phyloP scores from a whole-genome alignment of 2,888 invertebrate genomes.

The Andrena fulva region DNA sequence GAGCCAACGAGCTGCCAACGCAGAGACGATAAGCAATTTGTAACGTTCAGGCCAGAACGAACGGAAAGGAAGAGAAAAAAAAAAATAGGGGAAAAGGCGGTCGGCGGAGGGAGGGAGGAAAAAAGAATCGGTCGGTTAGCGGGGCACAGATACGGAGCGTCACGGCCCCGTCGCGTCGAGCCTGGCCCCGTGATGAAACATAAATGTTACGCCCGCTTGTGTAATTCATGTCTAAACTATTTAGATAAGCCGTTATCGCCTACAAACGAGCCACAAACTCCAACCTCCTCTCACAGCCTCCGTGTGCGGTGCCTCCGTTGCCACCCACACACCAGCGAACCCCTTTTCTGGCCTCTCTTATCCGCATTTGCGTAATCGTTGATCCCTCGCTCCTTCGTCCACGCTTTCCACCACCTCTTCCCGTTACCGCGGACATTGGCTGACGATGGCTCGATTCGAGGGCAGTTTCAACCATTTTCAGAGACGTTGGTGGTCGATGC shows the following conservation, averaged over 20 bases:
- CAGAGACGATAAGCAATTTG: conserved; percentile 83
- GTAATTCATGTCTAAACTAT: conserved; percentile 78
- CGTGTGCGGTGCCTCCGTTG: conserved; percentile 30
- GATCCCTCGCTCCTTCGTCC: conserved; percentile 24
- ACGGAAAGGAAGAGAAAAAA: conserved; percentile 54
- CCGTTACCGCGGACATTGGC: background rate
- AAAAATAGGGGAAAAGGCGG: background rate
- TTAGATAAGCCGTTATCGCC: conserved; percentile 78
- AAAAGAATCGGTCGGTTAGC: conserved; percentile 52
- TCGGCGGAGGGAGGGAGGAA: background rate
- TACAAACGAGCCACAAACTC: conserved; percentile 74
- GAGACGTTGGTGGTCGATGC: no score
- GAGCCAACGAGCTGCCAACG: conserved; percentile 76
- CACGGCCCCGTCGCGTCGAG: conserved; percentile 47
- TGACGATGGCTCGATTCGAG: background rate
- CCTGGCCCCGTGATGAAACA: conserved; percentile 69
- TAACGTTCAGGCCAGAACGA: conserved; percentile 72
- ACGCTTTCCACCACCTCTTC: conserved; percentile 26
- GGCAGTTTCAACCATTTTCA: background rate
- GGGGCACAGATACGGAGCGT: conserved; percentile 49
- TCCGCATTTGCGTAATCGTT: conserved; percentile 72
- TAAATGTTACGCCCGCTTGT: conserved; percentile 74
- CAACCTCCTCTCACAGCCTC: conserved; percentile 11
- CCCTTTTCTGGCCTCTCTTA: conserved; percentile 59
- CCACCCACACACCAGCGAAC: conserved; percentile 36